Percentiles rank a stretch among this genome's conserved stretches.
Conservation (phyloP, 2,113 vertebrate genomes). For the Solea senegalensis region DNA sequence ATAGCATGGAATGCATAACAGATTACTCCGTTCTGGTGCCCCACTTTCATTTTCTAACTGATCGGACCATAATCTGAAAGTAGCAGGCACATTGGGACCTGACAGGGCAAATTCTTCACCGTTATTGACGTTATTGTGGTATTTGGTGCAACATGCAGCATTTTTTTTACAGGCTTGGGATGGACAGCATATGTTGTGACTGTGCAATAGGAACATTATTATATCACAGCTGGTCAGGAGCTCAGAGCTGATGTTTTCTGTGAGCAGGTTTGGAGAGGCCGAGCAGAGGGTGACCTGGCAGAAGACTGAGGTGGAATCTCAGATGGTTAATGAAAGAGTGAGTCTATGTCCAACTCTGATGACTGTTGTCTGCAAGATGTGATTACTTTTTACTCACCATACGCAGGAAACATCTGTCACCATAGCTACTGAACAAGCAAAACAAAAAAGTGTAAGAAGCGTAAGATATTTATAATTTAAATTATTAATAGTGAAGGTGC, state of each 20-base stretch:
- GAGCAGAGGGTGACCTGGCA: background rate
- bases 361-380: background rate
- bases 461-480: too few species aligned
- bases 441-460: too few species aligned
- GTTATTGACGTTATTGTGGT: background rate
- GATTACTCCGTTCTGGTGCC: background rate
- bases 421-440: too few species aligned
- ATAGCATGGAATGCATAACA: slow-evolving; percentile 7
- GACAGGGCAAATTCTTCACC: background rate
- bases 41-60: background rate
- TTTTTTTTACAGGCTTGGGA: slow-evolving; percentile 3
- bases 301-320: background rate
- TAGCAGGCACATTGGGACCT: slow-evolving; percentile 12
- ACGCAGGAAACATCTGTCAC: background rate
- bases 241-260: background rate
- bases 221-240: slow-evolving; percentile 1
- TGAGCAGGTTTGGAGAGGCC: background rate
- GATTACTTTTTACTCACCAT: background rate
- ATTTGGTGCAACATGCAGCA: background rate
- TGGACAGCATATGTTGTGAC: slow-evolving; percentile 9
- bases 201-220: background rate
- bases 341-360: background rate
- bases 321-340: background rate
- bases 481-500: too few species aligned
- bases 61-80: slow-evolving; percentile 12